Conservation (phyloP, 92 coral and sea anemone species). For the Phenganax marumi region DNA sequence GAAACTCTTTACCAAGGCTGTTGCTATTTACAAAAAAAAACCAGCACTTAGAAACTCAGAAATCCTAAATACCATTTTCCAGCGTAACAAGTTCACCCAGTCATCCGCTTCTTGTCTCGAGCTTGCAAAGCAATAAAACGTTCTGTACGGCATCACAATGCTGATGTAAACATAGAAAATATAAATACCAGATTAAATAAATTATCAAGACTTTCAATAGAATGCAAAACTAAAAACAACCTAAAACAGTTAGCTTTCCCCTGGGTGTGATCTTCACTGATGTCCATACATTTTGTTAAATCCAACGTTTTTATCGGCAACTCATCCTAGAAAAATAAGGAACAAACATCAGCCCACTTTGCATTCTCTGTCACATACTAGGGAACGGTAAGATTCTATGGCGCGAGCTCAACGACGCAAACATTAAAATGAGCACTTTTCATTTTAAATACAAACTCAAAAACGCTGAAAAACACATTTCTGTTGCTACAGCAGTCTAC, state of each 20-base stretch:
- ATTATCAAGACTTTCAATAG: not conserved
- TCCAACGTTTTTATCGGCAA: conserved; percentile 76
- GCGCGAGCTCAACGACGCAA: too few relatives aligned
- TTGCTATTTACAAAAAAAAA: too few relatives aligned
- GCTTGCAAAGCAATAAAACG: conserved; percentile 90
- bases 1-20: too few relatives aligned
- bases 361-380: too few relatives aligned
- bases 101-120: conserved; percentile 91
- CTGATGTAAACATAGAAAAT: conserved; percentile 44
- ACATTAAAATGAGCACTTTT: too few relatives aligned
- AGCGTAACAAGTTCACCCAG: conserved; percentile 84
- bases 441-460: too few relatives aligned
- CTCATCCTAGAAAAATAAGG: conserved; percentile 59
- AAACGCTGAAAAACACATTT: too few relatives aligned
- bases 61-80: conserved; percentile 78
- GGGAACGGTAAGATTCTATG: too few relatives aligned
- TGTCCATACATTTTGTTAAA: conserved; percentile 82
- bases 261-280: conserved; percentile 80
- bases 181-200: not conserved
- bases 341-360: too few relatives aligned
- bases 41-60: too few relatives aligned
- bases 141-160: conserved; percentile 91
- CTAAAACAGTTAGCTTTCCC: conserved; percentile 96
- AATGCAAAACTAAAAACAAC: conserved; percentile 28
- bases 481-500: too few relatives aligned